phyloP scores from a whole-genome alignment of 2,797 vertebrate species.

The Todus mexicanus region DNA sequence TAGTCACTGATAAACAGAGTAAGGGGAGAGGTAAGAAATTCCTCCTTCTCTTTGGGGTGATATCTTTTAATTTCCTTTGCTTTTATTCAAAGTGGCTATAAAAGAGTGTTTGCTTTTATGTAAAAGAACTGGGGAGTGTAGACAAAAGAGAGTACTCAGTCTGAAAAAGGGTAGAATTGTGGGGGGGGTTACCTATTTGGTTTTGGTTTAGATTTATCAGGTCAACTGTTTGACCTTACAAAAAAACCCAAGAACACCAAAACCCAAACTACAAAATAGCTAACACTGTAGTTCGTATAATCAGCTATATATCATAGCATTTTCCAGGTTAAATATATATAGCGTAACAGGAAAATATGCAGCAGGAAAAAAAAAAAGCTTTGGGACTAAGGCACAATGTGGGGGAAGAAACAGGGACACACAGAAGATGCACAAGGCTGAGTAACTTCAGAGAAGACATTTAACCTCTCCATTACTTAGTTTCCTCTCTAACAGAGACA shows the following conservation, averaged over 20 bases:
- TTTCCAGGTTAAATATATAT: background rate
- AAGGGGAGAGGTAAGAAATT: background rate
- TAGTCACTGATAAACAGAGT: background rate
- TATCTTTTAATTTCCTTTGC: background rate
- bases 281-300: background rate
- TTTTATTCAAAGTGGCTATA: background rate
- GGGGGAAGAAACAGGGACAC: background rate
- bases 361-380: background rate
- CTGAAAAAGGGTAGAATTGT: background rate
- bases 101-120: background rate
- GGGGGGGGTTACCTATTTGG: background rate
- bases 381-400: background rate
- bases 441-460: background rate
- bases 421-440: background rate
- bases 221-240: background rate
- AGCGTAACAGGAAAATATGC: background rate
- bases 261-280: background rate
- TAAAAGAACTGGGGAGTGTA: background rate
- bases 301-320: background rate
- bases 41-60: background rate
- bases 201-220: background rate
- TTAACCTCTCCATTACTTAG: background rate
- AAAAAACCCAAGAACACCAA: background rate
- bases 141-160: background rate
- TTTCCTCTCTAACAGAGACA: background rate